phyloP scores from a whole-genome alignment of 2,113 vertebrate genomes.

The Mungos mungo region DNA sequence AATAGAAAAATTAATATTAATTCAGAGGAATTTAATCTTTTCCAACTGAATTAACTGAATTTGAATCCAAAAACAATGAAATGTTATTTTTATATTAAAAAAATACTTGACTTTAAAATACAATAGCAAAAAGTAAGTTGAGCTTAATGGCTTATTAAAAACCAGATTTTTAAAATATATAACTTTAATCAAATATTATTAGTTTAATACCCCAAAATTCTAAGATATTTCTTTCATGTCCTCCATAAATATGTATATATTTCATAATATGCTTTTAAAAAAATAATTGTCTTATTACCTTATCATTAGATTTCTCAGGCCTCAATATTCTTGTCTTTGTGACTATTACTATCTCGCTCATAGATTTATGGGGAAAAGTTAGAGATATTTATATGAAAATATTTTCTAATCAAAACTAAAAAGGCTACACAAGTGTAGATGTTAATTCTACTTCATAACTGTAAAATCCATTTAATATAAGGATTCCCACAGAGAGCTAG shows the following conservation, averaged over 20 bases:
- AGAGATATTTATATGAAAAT: not conserved
- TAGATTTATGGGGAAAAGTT: not conserved
- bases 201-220: not conserved
- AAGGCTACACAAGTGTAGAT: not conserved
- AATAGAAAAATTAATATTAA: not conserved
- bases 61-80: not conserved
- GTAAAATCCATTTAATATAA: not conserved
- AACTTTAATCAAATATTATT: not conserved
- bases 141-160: not conserved
- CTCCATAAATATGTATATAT: not conserved
- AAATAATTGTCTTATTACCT: not conserved
- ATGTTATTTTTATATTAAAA: not conserved
- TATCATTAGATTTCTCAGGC: not conserved
- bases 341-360: not conserved
- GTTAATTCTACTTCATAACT: not conserved
- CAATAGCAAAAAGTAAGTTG: not conserved
- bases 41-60: not conserved
- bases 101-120: not conserved
- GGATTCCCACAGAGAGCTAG: not conserved
- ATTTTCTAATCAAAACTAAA: slow-evolving; percentile 14
- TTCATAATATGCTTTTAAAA: not conserved
- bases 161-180: not conserved
- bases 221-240: not conserved
- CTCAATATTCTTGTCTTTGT: not conserved
- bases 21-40: not conserved